phyloP scores from a whole-genome alignment of 1,140 invertebrate genomes.

The Drosophila sproati region DNA sequence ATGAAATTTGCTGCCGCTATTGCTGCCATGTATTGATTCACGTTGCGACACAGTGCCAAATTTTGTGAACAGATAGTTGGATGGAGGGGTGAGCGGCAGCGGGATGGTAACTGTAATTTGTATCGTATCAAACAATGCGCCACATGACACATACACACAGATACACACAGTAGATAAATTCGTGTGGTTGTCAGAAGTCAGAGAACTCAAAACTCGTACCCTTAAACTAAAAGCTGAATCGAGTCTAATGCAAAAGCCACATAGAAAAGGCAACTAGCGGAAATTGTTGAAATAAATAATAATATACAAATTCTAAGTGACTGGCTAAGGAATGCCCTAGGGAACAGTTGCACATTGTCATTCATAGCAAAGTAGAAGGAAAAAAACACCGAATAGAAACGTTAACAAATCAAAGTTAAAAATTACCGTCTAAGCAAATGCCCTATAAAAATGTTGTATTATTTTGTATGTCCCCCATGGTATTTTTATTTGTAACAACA shows the following conservation, averaged over 20 bases:
- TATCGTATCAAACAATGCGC: constrained; percentile 76
- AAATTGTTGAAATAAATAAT: constrained; percentile 59
- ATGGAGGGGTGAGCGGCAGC: neutral
- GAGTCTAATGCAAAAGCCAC: constrained; percentile 63
- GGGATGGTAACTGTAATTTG: constrained; percentile 46
- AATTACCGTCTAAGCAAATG: too few species aligned
- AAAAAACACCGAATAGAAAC: too few species aligned
- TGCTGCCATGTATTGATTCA: constrained; percentile 69
- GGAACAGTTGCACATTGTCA: neutral
- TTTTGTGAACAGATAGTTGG: constrained; percentile 7
- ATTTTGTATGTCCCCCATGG: too few species aligned
- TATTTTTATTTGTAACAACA: too few species aligned
- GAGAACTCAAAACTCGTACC: constrained; percentile 25
- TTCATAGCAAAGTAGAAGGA: too few species aligned
- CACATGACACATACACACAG: constrained; percentile 57
- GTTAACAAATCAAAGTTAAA: too few species aligned
- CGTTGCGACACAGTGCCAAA: constrained; percentile 72
- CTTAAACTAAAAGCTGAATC: constrained; percentile 41
- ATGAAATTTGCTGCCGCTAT: constrained; percentile 60
- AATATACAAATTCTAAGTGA: neutral
- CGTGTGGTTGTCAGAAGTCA: constrained; percentile 23
- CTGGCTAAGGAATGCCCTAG: constrained; percentile 4
- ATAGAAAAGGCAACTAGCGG: constrained; percentile 51
- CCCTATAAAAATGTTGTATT: too few species aligned
- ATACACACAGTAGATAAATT: constrained; percentile 26